Evolutionary conservation across 1,140 invertebrate genomes (phyloP).

Genomic region (Heliconius congener): DNA sequence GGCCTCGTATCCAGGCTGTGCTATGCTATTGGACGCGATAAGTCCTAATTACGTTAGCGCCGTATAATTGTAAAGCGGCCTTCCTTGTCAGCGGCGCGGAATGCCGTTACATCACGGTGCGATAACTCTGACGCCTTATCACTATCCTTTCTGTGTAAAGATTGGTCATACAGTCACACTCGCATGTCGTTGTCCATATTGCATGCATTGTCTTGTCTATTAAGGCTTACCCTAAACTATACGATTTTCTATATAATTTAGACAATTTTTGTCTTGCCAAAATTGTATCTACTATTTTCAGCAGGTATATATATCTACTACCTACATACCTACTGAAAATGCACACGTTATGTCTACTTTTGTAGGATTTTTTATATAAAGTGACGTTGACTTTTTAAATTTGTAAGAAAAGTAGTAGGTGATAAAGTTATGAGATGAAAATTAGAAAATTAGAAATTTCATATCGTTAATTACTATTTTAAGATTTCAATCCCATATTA

Average conservation of each 20-base stretch:
- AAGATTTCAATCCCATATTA: too few species aligned
- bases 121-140: conserved; percentile 56
- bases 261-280: not conserved
- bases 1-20: not conserved
- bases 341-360: too few species aligned
- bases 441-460: too few species aligned
- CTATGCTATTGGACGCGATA: conserved; percentile 35
- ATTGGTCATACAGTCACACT: conserved; percentile 46
- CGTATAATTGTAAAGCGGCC: conserved; percentile 48
- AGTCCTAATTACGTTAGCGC: conserved; percentile 47
- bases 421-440: too few species aligned
- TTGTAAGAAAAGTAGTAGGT: too few species aligned
- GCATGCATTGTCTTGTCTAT: conserved; percentile 36
- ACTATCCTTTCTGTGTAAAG: conserved; percentile 52
- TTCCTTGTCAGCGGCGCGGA: conserved; percentile 49
- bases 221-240: conserved; percentile 3
- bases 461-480: too few species aligned
- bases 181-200: conserved; percentile 36
- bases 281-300: not conserved
- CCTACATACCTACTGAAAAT: too few species aligned
- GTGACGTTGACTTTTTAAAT: too few species aligned
- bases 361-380: too few species aligned
- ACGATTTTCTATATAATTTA: not conserved
- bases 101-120: conserved; percentile 58
- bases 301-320: too few species aligned